Evolutionary conservation across 2,797 vertebrate species (phyloP), one percentile per base, ranked within the genome.

Genomic region (Tapirus indicus): DNA sequence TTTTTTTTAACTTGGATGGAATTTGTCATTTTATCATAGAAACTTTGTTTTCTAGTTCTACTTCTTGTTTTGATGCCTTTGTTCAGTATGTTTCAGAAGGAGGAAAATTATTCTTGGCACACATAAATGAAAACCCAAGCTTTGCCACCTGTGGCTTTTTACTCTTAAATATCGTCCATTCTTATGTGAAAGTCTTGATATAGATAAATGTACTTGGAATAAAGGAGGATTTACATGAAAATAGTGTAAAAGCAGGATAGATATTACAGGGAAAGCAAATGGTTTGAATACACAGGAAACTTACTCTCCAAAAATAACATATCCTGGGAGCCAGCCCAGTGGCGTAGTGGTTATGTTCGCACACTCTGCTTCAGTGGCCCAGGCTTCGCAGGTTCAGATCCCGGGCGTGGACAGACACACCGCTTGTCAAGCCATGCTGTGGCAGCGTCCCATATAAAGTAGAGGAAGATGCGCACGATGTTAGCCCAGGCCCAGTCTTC

Each of bases 41-140:
- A 85, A 77, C 47, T 12, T 62, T 29, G 11, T 25, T 77, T 90
- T 69, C 23, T 35, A 35, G 5, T 78, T 91, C 29, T 85, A 29
- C n/a, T 75, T 83, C n/a, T 75, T 83, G 8, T 75, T 90, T 25
- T 56, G 16, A 62, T 84, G n/a, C 4, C 23, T 90, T 35, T 72
- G 54, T 32, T 87, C 27, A 11, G 12, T 74, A 71, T 7, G 5
- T 72, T 66, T 86, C 68, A n/a, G 71, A 62, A 92, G 68, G 72
- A 95, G 54, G 12, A 87, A 95, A 83, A 35, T 78, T 97, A 86
- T 66, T 95, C 93, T 88, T 88, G 77, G n/a, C n/a, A 32, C 25
- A 11, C 12, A 56, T 18, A 80, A 47, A 68, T 44, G 25, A 78
- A 72, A 87, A 68, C 35, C 5, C 47, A 75, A 38, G 38, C 35